These are phyloP conservation scores for Harpagoxenus sublaevis DNA, from an alignment of 2,888 invertebrate species.

Conservation along the genomic window DNA sequence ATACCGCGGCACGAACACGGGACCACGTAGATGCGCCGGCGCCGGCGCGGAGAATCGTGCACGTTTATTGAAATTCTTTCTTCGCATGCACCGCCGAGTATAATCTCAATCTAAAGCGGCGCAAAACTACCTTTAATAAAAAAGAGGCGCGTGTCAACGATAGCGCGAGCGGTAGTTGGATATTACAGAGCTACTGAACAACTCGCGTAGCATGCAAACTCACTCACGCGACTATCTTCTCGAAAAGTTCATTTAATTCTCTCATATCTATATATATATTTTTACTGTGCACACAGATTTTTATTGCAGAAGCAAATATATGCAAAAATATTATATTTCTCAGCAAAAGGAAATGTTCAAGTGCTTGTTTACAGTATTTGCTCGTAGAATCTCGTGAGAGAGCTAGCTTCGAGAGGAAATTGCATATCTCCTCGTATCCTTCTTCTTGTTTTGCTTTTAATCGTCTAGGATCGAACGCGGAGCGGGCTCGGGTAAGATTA, in stretches of 20 bases:
- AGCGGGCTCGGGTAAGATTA: conserved; percentile 69
- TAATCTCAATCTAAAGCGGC: conserved; percentile 32
- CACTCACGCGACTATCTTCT: conserved; percentile 25
- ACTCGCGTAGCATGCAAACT: conserved; percentile 1
- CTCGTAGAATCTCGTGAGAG: conserved; percentile 26
- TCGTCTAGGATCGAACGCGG: conserved; percentile 57
- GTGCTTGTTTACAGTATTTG: conserved; percentile 22
- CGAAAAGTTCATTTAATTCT: neutral
- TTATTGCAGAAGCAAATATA: neutral
- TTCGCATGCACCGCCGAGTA: conserved; percentile 13
- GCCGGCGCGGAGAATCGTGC: neutral
- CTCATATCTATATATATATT: neutral
- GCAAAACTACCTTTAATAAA: conserved; percentile 25
- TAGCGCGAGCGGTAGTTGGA: neutral
- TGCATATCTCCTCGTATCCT: conserved; percentile 61
- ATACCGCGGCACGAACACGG: neutral
- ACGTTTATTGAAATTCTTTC: conserved; percentile 27
- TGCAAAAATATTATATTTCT: neutral
- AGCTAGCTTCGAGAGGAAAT: conserved; percentile 53
- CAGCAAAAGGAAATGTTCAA: neutral
- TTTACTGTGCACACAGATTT: neutral
- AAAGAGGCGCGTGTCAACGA: conserved; percentile 17
- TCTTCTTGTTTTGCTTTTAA: conserved; percentile 42
- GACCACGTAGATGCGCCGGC: neutral
- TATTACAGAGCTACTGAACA: conserved; percentile 2